A percentile compares a stretch with the other conserved stretches of the same genome.
Conservation (phyloP, 2,797 vertebrate species). For the Pitangus sulphuratus region DNA sequence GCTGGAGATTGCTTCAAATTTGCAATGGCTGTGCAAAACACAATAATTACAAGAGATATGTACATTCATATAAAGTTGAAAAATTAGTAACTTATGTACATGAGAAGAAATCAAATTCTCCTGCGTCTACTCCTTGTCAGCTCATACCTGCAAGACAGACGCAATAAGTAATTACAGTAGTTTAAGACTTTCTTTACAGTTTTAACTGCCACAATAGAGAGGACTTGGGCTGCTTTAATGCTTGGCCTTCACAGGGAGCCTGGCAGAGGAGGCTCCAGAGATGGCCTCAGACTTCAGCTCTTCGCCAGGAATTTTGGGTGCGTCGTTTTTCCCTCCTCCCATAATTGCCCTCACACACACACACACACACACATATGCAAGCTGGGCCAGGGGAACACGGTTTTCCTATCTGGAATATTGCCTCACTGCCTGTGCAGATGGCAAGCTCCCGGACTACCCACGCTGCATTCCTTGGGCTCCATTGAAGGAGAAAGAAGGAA, state of each 20-base stretch:
- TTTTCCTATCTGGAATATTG: background rate
- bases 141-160: conserved; percentile 76
- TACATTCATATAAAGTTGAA: conserved; percentile 37
- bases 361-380: background rate
- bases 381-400: background rate
- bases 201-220: background rate
- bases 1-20: conserved; percentile 9
- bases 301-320: background rate
- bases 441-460: background rate
- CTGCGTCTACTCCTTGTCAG: conserved; percentile 70
- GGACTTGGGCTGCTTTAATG: background rate
- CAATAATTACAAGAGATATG: conserved; percentile 45
- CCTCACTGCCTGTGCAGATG: background rate
- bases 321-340: rapidly evolving
- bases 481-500: background rate
- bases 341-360: background rate
- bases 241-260: background rate
- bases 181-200: background rate
- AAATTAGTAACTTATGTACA: background rate
- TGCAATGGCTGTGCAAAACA: conserved; percentile 27
- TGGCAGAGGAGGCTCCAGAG: background rate
- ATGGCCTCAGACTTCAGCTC: background rate
- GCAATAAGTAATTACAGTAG: background rate
- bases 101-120: conserved; percentile 59
- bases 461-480: background rate